Evolutionary conservation across 2,113 vertebrate genomes (phyloP), one percentile per base, ranked within the genome.

Genomic region (Petrocephalus microphthalmus): DNA sequence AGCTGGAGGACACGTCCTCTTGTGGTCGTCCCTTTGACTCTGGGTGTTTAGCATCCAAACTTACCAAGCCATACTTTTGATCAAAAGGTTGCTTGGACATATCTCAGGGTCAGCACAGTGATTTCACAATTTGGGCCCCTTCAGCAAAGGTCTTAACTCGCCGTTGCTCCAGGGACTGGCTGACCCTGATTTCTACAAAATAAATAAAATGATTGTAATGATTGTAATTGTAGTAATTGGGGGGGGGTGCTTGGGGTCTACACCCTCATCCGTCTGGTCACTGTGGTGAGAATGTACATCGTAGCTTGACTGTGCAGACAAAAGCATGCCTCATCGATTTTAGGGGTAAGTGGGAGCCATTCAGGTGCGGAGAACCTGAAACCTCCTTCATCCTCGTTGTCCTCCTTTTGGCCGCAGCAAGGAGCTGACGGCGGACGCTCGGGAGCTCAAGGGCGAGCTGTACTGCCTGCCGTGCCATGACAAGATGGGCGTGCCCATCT

Each of bases 401-500:
- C 10, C 25, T 85, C 25, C 49, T 0, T 86, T 74, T 94, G 86
- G 89, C 84, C 85, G 74, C 92, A 99, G 98, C 86, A 99, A 99
- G 93, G 98, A 99, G 90, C 96, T 99, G 92, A 99, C 97, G 0
- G 97, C 97, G 20, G 98, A 99, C 54, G 98, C 98, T 90, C 95
- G 98, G 89, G 98, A 99, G 92, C 93, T 99, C 90, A 99, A 98
- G 91, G 97, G 97, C 13, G 98, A 99, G 88, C 95, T 99, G 13
- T 99, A 99, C 90, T 99, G 98, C 92, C 93, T 99, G 89, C 98
- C 98, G 0, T 99, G 98, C 93, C 98, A 99, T 7, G 98, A 99
- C 92, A 99, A 99, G 93, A 99, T 99, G 98, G 98, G 98, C 0
- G 97, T 99, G 10, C 98, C 98, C 3, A 99, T 99, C 93, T 99